Conservation (phyloP, 2,113 vertebrate species). For the Archocentrus centrarchus region DNA sequence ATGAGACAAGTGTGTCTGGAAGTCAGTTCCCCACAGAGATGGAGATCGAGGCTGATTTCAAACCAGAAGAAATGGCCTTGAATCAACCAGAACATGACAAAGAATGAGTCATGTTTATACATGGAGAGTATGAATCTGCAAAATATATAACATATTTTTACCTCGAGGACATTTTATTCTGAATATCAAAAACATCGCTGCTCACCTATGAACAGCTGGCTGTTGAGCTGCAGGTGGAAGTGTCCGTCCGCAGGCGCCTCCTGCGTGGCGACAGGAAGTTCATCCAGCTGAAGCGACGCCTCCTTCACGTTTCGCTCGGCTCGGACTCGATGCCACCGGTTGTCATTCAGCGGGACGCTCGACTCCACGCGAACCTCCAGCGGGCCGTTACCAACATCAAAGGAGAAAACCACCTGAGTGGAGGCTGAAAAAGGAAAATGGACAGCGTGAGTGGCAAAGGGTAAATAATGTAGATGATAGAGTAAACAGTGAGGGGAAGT, state of each 20-base stretch:
- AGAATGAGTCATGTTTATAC: not conserved
- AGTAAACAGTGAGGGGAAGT: no score
- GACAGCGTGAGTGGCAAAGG: not conserved
- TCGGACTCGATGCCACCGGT: slow-evolving; percentile 91
- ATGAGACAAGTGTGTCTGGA: no score
- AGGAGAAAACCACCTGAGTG: slow-evolving; percentile 89
- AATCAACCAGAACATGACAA: not conserved
- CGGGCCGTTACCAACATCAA: slow-evolving; percentile 94
- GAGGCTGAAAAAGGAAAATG: slow-evolving; percentile 79
- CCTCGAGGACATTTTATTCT: not conserved
- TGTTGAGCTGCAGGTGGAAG: slow-evolving; percentile 93
- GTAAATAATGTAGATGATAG: not conserved
- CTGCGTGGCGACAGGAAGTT: slow-evolving; percentile 77
- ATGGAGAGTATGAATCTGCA: accelerated
- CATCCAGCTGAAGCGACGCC: slow-evolving; percentile 88
- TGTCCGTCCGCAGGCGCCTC: slow-evolving; percentile 88
- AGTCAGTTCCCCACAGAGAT: no score
- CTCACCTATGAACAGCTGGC: slow-evolving; percentile 94
- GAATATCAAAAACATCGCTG: not conserved
- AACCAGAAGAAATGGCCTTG: not conserved
- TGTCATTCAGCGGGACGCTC: slow-evolving; percentile 83
- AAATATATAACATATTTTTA: not conserved
- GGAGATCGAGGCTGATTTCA: no score
- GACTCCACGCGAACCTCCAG: slow-evolving; percentile 86
- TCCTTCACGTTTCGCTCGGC: slow-evolving; percentile 93